Conservation (phyloP, 2,888 invertebrate genomes). For the Phania funesta region DNA sequence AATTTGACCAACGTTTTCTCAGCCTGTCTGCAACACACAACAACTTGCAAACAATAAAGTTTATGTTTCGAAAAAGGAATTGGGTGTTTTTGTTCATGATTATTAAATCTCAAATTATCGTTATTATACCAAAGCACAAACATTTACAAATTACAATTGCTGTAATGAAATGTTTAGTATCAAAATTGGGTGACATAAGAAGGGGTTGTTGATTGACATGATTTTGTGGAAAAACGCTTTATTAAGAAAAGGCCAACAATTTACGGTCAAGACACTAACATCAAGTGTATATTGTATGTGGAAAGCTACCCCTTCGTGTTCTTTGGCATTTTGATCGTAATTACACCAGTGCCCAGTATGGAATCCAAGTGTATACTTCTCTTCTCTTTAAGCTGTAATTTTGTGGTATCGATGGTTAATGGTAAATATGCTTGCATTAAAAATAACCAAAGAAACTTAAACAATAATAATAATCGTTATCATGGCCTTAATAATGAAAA, state of each 20-base stretch:
- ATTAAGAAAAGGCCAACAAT: constrained; percentile 9
- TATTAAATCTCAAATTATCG: constrained; percentile 44
- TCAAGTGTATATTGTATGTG: background rate
- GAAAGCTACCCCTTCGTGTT: constrained; percentile 47
- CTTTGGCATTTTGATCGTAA: constrained; percentile 55
- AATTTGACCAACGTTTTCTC: constrained; percentile 22
- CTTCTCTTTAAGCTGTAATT: constrained; percentile 37
- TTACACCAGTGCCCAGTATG: constrained; percentile 12
- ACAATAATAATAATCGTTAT: constrained; percentile 35
- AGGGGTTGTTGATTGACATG: constrained; percentile 58
- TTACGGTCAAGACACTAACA: constrained; percentile 14
- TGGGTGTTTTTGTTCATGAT: constrained; percentile 23
- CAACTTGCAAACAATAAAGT: background rate
- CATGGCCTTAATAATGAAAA: background rate
- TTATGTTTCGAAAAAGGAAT: background rate
- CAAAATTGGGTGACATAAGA: constrained; percentile 51
- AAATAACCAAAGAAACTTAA: constrained; percentile 39
- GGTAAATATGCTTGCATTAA: constrained; percentile 36
- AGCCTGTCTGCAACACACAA: constrained; percentile 3
- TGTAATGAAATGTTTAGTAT: constrained; percentile 44
- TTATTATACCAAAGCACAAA: constrained; percentile 17
- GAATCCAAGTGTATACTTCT: background rate
- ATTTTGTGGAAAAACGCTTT: constrained; percentile 7
- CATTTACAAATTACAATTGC: constrained; percentile 15
- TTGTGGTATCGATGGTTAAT: constrained; percentile 59